Conservation (phyloP, 2,797 vertebrate species). For the Enteromius radiatus region DNA sequence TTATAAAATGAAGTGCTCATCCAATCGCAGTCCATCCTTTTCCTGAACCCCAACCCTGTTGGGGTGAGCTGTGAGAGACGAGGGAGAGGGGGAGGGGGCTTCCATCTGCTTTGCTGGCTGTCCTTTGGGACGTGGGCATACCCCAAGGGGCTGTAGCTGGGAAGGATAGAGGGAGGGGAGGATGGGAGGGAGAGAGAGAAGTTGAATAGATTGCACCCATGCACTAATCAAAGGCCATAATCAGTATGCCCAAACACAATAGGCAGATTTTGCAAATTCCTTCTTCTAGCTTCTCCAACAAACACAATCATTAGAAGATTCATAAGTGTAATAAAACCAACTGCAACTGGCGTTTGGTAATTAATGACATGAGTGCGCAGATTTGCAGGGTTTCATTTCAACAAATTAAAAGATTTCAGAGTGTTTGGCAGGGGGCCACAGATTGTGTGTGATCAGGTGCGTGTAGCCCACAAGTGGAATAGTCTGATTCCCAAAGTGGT, state of each 20-base stretch:
- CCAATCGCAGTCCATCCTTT: constrained; percentile 62
- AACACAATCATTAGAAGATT: constrained; percentile 57
- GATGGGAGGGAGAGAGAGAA: constrained; percentile 67
- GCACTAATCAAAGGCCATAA: constrained; percentile 83
- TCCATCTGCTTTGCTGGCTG: constrained; percentile 82
- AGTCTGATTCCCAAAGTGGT: constrained; percentile 79
- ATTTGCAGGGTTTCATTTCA: constrained; percentile 55
- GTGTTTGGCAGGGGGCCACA: constrained; percentile 75
- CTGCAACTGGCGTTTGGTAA: constrained; percentile 53
- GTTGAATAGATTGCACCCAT: constrained; percentile 86
- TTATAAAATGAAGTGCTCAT: constrained; percentile 65
- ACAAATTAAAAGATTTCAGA: constrained; percentile 65
- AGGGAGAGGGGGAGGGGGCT: constrained; percentile 71
- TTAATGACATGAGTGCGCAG: constrained; percentile 54
- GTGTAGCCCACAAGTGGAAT: constrained; percentile 81
- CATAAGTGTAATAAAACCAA: constrained; percentile 59
- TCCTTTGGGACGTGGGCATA: constrained; percentile 80
- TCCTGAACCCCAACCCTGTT: constrained; percentile 76
- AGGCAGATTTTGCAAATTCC: constrained; percentile 63
- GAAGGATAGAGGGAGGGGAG: constrained; percentile 67
- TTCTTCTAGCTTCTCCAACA: constrained; percentile 52
- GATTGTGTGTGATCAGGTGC: constrained; percentile 82
- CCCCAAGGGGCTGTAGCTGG: constrained; percentile 78
- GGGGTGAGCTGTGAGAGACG: constrained; percentile 65
- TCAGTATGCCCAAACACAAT: constrained; percentile 79